These are phyloP conservation scores for Triops cancriformis DNA, from an alignment of 1,140 invertebrate species.

Conservation along the genomic window DNA sequence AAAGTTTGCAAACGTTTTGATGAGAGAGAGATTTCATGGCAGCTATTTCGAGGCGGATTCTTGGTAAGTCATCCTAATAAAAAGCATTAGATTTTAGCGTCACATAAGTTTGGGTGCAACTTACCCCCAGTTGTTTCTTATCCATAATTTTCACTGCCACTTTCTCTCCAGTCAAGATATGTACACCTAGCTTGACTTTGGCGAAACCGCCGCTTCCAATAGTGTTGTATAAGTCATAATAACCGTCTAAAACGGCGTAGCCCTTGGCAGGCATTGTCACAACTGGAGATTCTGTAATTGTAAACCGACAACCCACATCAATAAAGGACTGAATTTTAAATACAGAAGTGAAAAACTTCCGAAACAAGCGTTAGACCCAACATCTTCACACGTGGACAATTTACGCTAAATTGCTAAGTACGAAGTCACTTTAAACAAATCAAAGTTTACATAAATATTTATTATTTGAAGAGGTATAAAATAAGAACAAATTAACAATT, in stretches of 20 bases:
- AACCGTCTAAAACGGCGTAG: constrained; percentile 44
- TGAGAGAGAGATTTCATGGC: constrained; percentile 70
- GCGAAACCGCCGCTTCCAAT: constrained; percentile 68
- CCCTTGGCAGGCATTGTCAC: constrained; percentile 18
- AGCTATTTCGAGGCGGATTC: constrained; percentile 68
- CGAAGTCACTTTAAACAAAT: not conserved
- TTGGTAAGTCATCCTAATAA: constrained; percentile 62
- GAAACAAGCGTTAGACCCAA: not conserved
- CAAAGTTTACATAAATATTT: too few relatives aligned
- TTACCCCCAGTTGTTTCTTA: constrained; percentile 61
- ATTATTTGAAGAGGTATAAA: too few relatives aligned
- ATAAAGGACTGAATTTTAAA: too few relatives aligned
- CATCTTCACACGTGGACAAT: not conserved
- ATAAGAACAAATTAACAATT: too few relatives aligned
- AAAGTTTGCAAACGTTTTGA: constrained; percentile 73
- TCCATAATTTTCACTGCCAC: constrained; percentile 84
- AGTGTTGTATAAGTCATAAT: constrained; percentile 63
- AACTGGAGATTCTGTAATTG: too few relatives aligned
- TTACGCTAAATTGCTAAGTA: not conserved
- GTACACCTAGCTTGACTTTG: constrained; percentile 69
- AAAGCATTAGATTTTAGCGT: constrained; percentile 14
- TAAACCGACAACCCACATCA: too few relatives aligned
- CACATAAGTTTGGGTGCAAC: constrained; percentile 30
- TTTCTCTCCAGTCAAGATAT: constrained; percentile 65
- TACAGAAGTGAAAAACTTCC: too few relatives aligned